phyloP scores from a whole-genome alignment of 2,888 invertebrate species.

The Tetheella fluctuosa region DNA sequence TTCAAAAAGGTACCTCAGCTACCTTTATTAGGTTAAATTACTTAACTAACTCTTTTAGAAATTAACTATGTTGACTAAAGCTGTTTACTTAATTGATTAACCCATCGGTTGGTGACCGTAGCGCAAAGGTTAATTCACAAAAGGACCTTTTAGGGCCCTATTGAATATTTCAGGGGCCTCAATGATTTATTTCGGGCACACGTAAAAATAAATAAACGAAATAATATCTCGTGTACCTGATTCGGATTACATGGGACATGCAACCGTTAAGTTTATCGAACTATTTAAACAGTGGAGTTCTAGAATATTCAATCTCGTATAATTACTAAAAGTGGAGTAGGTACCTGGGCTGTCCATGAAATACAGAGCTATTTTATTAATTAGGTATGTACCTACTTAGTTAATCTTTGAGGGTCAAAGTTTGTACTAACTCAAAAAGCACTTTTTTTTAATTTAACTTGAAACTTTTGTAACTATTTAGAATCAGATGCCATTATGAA shows the following conservation, averaged over 20 bases:
- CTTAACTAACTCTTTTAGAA: background rate
- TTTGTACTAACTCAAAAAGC: no score
- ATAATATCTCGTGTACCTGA: constrained; percentile 24
- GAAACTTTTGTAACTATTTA: no score
- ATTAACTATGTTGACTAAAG: constrained; percentile 2
- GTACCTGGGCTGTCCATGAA: no score
- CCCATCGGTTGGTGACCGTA: background rate
- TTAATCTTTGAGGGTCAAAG: no score
- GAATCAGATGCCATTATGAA: no score
- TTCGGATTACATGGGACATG: background rate
- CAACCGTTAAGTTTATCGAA: background rate
- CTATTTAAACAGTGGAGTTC: background rate
- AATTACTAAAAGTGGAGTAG: no score
- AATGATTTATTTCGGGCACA: constrained; percentile 32
- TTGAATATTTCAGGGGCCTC: constrained; percentile 7
- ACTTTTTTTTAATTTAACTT: no score
- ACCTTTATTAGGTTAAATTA: background rate
- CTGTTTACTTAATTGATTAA: constrained; percentile 1
- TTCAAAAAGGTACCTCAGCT: no score
- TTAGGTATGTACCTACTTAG: no score
- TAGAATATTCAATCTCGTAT: no score
- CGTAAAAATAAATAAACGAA: constrained; percentile 31
- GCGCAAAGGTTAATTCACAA: background rate
- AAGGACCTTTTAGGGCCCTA: background rate
- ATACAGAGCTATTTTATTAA: no score